Percentiles rank a stretch among this genome's conserved stretches.
These are phyloP conservation scores for Fragum whitleyi DNA, from an alignment of 2,888 invertebrate genomes.

Conservation along the genomic window DNA sequence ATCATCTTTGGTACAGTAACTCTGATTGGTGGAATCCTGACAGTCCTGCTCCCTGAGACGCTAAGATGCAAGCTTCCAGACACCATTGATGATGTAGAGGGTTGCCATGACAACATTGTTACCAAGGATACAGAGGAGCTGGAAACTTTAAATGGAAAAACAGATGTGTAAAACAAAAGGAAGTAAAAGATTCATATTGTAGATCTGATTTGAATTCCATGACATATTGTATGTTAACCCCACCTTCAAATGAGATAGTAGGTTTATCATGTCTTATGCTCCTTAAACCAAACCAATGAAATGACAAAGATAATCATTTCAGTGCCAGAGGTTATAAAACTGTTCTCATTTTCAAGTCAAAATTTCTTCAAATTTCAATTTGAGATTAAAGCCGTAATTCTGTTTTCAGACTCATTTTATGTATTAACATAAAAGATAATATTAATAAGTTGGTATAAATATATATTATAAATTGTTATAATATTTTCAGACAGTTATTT, in stretches of 20 bases:
- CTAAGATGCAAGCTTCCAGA: conserved; percentile 76
- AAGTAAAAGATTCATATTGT: background rate
- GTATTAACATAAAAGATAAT: too few relatives aligned
- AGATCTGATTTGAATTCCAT: background rate
- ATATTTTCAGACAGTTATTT: too few relatives aligned
- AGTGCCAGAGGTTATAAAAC: too few relatives aligned
- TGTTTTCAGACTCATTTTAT: too few relatives aligned
- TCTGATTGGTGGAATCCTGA: conserved; percentile 69
- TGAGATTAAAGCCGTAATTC: too few relatives aligned
- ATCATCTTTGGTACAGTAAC: conserved; percentile 76
- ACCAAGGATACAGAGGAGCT: conserved; percentile 29
- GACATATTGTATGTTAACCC: background rate
- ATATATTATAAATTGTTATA: too few relatives aligned
- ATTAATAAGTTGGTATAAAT: too few relatives aligned
- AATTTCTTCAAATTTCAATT: too few relatives aligned
- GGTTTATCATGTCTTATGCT: background rate
- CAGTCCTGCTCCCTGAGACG: conserved; percentile 78
- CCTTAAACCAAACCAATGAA: too few relatives aligned
- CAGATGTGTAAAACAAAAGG: conserved; percentile 13
- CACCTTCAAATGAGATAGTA: background rate
- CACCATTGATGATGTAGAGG: conserved; percentile 74
- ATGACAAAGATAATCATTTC: too few relatives aligned
- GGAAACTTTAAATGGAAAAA: background rate
- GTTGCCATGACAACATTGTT: conserved; percentile 29
- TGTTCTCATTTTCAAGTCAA: too few relatives aligned